Percentiles rank a stretch among this genome's conserved stretches.
Evolutionary conservation across 2,888 invertebrate species (phyloP).

Genomic region (Eristalis arbustorum): DNA sequence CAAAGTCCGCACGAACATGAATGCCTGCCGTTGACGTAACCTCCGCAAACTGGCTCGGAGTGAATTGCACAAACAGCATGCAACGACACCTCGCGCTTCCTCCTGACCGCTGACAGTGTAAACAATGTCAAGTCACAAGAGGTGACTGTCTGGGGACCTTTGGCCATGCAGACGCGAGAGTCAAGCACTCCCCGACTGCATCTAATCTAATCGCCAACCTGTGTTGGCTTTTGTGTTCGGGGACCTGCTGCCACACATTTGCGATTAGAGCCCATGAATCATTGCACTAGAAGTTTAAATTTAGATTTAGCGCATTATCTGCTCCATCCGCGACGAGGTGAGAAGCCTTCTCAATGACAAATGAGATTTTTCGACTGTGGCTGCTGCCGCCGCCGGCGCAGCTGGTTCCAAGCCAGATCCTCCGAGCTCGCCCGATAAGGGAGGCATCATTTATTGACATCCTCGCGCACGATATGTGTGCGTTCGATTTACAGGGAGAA

Average conservation of each 20-base stretch:
- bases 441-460: neutral
- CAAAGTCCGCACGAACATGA: neutral
- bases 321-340: constrained; percentile 15
- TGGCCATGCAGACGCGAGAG: neutral
- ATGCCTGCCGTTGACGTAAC: neutral
- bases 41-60: neutral
- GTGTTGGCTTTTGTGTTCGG: neutral
- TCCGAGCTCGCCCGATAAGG: neutral
- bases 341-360: constrained; percentile 52
- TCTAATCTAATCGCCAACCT: neutral
- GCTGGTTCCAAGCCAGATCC: neutral
- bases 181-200: neutral
- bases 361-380: neutral
- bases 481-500: constrained; percentile 12
- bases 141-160: neutral
- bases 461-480: neutral
- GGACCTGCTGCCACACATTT: constrained; percentile 16
- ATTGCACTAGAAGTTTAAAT: constrained; percentile 24
- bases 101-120: too few relatives aligned
- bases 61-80: neutral
- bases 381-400: neutral
- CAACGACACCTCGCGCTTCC: too few relatives aligned
- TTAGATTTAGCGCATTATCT: constrained; percentile 8
- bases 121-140: too few relatives aligned
- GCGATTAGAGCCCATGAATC: constrained; percentile 27